Evolutionary conservation across 2,797 vertebrate genomes (phyloP).

Genomic region (Crotalus adamanteus): DNA sequence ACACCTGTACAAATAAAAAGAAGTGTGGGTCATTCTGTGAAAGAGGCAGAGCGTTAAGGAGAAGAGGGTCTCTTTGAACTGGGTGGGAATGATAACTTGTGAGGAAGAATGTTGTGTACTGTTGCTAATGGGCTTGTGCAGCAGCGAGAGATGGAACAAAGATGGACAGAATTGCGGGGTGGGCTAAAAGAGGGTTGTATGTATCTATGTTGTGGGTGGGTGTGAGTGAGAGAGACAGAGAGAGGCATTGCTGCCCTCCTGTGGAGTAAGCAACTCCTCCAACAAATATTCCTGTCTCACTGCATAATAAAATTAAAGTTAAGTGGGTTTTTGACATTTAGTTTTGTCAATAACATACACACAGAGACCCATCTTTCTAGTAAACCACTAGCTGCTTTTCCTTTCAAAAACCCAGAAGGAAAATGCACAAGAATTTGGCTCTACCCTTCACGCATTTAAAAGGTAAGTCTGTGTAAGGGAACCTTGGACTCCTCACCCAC

Average conservation of each 20-base stretch:
- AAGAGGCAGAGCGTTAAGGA: neutral
- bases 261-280: neutral
- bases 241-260: neutral
- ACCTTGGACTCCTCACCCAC: neutral
- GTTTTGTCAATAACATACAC: neutral
- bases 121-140: neutral
- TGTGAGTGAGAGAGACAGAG: neutral
- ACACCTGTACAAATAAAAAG: neutral
- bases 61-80: neutral
- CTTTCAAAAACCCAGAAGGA: neutral
- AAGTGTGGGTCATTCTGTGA: neutral
- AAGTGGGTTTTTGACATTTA: neutral
- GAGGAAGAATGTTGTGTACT: neutral
- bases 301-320: neutral
- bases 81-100: neutral
- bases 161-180: neutral
- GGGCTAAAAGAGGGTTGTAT: neutral
- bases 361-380: neutral
- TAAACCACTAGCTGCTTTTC: neutral
- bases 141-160: neutral
- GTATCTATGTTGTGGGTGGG: neutral
- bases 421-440: neutral
- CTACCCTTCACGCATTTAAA: neutral
- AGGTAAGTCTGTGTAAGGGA: neutral
- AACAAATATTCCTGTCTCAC: neutral